These are phyloP conservation scores for Lucifuga dentata DNA, from an alignment of 2,113 vertebrate genomes.

Conservation along the genomic window DNA sequence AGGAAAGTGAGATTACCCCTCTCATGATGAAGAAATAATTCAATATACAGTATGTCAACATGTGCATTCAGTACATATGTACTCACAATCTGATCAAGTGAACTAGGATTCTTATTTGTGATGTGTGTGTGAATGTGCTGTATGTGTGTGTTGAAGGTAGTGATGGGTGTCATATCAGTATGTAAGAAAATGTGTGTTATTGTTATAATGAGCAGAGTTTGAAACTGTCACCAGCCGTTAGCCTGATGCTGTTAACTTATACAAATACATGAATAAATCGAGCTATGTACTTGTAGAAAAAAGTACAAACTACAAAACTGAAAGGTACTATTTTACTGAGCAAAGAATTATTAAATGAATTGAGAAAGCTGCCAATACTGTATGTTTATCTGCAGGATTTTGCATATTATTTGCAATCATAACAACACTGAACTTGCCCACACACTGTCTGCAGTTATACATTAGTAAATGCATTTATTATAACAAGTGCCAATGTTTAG, in stretches of 20 bases:
- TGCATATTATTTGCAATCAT: conserved; percentile 38
- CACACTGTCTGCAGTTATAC: conserved; percentile 2
- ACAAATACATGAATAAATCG: neutral
- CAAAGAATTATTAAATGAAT: conserved; percentile 14
- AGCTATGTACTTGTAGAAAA: too few relatives aligned
- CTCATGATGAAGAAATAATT: too few relatives aligned
- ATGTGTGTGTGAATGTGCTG: too few relatives aligned
- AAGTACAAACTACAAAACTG: conserved; percentile 5
- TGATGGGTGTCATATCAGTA: too few relatives aligned
- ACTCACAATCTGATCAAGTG: too few relatives aligned
- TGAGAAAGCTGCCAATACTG: neutral
- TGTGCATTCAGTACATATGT: too few relatives aligned
- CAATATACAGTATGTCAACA: too few relatives aligned
- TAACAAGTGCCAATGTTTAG: neutral
- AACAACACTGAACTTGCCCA: conserved; percentile 28
- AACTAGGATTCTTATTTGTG: too few relatives aligned
- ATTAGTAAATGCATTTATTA: neutral
- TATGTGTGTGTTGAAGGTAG: too few relatives aligned
- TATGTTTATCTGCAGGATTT: conserved; percentile 37
- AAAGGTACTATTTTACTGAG: conserved; percentile 4
- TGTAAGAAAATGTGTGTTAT: neutral
- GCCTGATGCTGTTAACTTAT: conserved; percentile 13
- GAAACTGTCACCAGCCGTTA: conserved; percentile 11
- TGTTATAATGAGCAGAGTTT: neutral
- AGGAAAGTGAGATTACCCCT: too few relatives aligned